phyloP scores from a whole-genome alignment of 2,113 vertebrate genomes.

The Ondatra zibethicus region DNA sequence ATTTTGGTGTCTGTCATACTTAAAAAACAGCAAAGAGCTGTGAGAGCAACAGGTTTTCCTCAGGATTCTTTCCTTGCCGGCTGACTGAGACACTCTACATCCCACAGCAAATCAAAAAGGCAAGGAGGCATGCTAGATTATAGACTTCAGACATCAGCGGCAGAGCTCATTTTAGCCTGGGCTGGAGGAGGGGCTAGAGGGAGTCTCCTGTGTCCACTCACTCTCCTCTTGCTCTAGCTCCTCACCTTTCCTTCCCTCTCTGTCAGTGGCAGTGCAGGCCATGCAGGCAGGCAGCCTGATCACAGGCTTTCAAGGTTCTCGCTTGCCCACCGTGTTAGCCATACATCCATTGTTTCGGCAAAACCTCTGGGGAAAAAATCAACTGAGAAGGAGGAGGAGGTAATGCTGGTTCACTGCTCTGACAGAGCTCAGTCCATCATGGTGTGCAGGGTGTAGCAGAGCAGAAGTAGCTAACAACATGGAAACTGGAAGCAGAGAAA shows the following conservation, averaged over 20 bases:
- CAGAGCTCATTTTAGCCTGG: neutral
- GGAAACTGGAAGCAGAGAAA: neutral
- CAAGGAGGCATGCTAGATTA: neutral
- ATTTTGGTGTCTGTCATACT: neutral
- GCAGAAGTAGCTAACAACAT: neutral
- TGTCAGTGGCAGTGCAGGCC: neutral
- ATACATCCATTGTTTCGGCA: too few relatives aligned
- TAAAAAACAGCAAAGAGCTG: neutral
- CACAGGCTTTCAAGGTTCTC: neutral
- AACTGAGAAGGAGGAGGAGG: neutral
- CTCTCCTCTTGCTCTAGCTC: neutral
- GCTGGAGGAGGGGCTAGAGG: accelerated
- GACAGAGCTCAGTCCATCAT: neutral
- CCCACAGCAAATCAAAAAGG: neutral
- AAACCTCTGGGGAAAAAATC: too few relatives aligned
- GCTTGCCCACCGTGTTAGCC: neutral
- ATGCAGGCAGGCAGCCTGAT: neutral
- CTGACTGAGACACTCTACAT: neutral
- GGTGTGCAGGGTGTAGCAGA: neutral
- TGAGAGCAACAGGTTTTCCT: neutral
- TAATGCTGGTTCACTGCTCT: neutral
- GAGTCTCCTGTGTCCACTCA: neutral
- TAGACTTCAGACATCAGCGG: neutral
- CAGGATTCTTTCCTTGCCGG: neutral
- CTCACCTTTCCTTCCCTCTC: neutral